Conservation (phyloP, 2,113 vertebrate genomes). For the Petaurus breviceps region DNA sequence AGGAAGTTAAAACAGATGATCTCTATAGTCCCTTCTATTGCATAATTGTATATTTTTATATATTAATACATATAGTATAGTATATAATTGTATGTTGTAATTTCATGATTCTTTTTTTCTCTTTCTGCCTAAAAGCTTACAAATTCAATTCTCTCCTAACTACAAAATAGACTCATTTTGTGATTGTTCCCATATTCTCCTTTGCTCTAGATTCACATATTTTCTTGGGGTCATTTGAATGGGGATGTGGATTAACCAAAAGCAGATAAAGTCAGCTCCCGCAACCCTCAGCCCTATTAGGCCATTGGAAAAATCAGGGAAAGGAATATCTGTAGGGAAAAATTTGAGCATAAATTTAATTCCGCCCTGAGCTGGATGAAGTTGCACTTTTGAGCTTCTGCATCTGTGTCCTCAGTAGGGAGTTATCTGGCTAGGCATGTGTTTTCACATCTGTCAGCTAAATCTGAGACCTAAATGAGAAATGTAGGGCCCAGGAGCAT, state of each 20-base stretch:
- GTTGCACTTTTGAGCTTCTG: background rate
- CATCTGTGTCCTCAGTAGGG: constrained; percentile 32
- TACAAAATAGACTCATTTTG: constrained; percentile 34
- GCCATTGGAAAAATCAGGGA: constrained; percentile 1
- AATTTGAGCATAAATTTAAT: constrained; percentile 51
- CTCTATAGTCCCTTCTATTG: background rate
- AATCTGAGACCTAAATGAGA: constrained; percentile 55
- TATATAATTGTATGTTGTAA: no score
- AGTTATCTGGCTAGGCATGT: constrained; percentile 47
- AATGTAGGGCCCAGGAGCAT: constrained; percentile 62
- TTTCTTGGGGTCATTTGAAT: background rate
- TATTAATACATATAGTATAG: no score
- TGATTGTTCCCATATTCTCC: constrained; percentile 7
- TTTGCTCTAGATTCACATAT: constrained; percentile 1
- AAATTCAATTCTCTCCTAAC: background rate
- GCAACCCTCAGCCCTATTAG: background rate
- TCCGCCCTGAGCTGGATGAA: constrained; percentile 49
- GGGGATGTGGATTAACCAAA: constrained; percentile 8
- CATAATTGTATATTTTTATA: no score
- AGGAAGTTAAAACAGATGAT: background rate
- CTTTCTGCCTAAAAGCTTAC: constrained; percentile 35
- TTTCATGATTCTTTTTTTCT: background rate
- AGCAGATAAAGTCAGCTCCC: constrained; percentile 42
- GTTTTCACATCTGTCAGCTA: constrained; percentile 71
- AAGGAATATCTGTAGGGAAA: constrained; percentile 25